A percentile compares a stretch with the other conserved stretches of the same genome.
phyloP scores from a whole-genome alignment of 2,113 vertebrate genomes.

The Oreocharis arfaki region DNA sequence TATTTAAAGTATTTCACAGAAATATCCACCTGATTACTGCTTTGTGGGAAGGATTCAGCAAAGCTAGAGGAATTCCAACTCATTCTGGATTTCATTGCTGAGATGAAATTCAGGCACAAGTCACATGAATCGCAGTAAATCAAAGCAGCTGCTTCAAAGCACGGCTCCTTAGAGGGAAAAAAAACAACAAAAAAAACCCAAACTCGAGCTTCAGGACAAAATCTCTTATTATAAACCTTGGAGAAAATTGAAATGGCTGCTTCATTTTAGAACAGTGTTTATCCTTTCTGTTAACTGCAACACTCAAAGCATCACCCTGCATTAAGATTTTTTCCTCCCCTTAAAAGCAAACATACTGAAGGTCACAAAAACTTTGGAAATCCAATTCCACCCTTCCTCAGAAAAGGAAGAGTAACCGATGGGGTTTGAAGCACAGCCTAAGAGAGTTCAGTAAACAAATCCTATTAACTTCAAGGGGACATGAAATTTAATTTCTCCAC shows the following conservation, averaged over 20 bases:
- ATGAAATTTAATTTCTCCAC: background rate
- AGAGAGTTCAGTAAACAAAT: background rate
- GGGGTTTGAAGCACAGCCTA: background rate
- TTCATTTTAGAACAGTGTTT: background rate
- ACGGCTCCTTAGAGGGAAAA: background rate
- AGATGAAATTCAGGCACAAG: conserved; percentile 24
- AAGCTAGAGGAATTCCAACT: conserved; percentile 14
- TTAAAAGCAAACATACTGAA: background rate
- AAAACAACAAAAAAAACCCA: background rate
- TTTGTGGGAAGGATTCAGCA: background rate
- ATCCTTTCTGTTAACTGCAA: background rate
- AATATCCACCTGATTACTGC: conserved; percentile 18
- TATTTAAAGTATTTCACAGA: background rate
- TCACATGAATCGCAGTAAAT: conserved; percentile 6
- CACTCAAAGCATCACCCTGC: background rate
- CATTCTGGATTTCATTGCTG: background rate
- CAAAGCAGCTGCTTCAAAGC: conserved; percentile 35
- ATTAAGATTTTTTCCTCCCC: background rate
- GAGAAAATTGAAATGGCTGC: background rate
- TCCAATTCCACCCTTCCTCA: background rate
- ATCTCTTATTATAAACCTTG: background rate
- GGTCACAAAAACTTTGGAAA: background rate
- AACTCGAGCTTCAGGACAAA: background rate
- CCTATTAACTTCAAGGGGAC: background rate
- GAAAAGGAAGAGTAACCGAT: background rate